Evolutionary conservation across 92 coral and sea anemone genomes (phyloP), one percentile per base, ranked within the genome.

Genomic region (Bergia sp.): DNA sequence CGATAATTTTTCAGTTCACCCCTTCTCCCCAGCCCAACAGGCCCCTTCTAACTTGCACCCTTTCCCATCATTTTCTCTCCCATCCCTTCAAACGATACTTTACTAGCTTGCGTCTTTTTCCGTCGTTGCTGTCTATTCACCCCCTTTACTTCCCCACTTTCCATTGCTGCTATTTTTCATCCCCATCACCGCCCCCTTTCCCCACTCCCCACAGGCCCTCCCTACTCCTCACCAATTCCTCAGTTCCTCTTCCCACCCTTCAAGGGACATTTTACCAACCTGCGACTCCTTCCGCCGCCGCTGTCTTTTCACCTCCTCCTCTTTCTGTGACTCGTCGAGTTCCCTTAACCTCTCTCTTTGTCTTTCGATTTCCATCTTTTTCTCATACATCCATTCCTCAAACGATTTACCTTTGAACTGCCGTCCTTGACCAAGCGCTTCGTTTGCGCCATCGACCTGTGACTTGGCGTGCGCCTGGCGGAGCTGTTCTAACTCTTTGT

Each of bases 331-430:
- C 58, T 89, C 94, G 50, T 93, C 96, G 41, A 91, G 66, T 29
- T 90, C 96, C 79, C 85, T 95, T 20, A 88, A 91, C 85, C 80
- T 93, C 47, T 93, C 97, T 69, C 90, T 94, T 23, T 92, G 95
- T 66, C 85, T 90, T 53, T 91, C 93, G 38, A 91, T 89, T 80
- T 96, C 96, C 41, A 74, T 89, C 76, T 88, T 91, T 77, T 97
- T 97, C 18, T 97, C 99, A 36, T 92, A 93, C 77, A 97, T 76
- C 99, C 99, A 97, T 81, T 97, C 98, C 40, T 97, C 98, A 79
- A 96, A 94, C 4, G 96, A 88, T 61, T 97, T 97, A 4, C 99
- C 99, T 67, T 94, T 95, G 29, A 90, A 89, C 42, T 86, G 88
- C 36, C 65, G 81, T 0, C 86, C 93, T 71, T 85, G 93, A 77